A percentile compares a stretch with the other conserved stretches of the same genome.
Conservation (phyloP, 2,888 invertebrate species). For the Pteria penguin region DNA sequence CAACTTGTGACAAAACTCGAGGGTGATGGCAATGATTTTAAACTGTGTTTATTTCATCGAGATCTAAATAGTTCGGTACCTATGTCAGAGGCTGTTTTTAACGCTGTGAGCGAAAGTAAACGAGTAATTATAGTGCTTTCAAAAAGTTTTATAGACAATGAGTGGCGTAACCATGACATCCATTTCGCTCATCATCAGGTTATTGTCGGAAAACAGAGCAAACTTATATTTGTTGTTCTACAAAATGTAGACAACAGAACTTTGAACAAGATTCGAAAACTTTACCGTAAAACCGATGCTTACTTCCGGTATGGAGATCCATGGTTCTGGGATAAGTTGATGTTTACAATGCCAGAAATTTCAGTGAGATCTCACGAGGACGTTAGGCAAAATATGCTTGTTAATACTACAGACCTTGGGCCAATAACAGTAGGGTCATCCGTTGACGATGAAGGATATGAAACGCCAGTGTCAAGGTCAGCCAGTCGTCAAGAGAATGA, state of each 20-base stretch:
- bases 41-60: conserved; percentile 62
- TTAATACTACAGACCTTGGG: conserved; percentile 6
- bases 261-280: conserved; percentile 24
- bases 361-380: conserved; percentile 13
- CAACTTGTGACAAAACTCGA: conserved; percentile 91
- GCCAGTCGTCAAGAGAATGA: conserved; percentile 12
- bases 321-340: conserved; percentile 39
- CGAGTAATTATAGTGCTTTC: conserved; percentile 93
- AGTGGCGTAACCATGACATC: conserved; percentile 94
- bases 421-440: conserved; percentile 13
- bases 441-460: conserved; percentile 42
- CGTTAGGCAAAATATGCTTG: not conserved
- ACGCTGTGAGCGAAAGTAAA: conserved; percentile 91
- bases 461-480: conserved; percentile 34
- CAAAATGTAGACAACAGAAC: conserved; percentile 91
- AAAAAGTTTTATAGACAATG: conserved; percentile 93
- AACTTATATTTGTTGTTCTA: conserved; percentile 90
- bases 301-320: conserved; percentile 25
- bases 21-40: conserved; percentile 82
- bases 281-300: conserved; percentile 37
- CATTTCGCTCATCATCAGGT: conserved; percentile 91
- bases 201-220: conserved; percentile 87
- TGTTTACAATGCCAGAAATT: conserved; percentile 27
- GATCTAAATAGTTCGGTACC: conserved; percentile 71
- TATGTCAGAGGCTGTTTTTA: conserved; percentile 92